A percentile compares a stretch with the other conserved stretches of the same genome.
phyloP scores from a whole-genome alignment of 2,797 vertebrate genomes.

The Mycteria americana region DNA sequence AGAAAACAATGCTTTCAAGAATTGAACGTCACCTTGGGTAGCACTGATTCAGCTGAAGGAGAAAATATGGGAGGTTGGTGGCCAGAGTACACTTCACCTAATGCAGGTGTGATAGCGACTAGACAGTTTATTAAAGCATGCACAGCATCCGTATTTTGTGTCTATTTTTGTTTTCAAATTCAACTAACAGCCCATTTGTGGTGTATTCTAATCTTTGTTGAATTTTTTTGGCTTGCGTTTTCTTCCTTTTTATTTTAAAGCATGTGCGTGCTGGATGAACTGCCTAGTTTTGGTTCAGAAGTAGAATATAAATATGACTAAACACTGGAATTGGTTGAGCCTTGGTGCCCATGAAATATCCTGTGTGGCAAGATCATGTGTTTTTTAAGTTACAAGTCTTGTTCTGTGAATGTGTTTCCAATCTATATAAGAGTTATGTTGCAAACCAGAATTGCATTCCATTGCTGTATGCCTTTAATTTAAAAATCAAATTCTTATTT shows the following conservation, averaged over 20 bases:
- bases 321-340: slow-evolving; percentile 10
- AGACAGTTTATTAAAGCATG: slow-evolving; percentile 86
- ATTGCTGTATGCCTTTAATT: background rate
- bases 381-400: background rate
- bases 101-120: slow-evolving; percentile 89
- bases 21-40: slow-evolving; percentile 72
- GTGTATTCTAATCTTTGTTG: slow-evolving; percentile 65
- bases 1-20: slow-evolving; percentile 77
- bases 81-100: slow-evolving; percentile 90
- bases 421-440: background rate
- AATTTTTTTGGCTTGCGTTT: slow-evolving; percentile 53
- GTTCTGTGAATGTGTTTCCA: background rate
- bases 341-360: background rate
- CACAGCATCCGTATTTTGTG: slow-evolving; percentile 71
- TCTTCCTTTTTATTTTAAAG: slow-evolving; percentile 70
- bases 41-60: slow-evolving; percentile 82
- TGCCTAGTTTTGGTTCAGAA: slow-evolving; percentile 80
- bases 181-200: slow-evolving; percentile 71
- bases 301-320: slow-evolving; percentile 25
- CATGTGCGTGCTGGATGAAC: slow-evolving; percentile 91
- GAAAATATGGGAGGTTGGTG: slow-evolving; percentile 99
- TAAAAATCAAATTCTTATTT: background rate
- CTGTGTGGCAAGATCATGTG: background rate
- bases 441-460: background rate
- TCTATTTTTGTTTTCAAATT: slow-evolving; percentile 66